Percentiles rank a stretch among this genome's conserved stretches.
phyloP scores from a whole-genome alignment of 2,888 invertebrate genomes.

The Acronicta aceris region DNA sequence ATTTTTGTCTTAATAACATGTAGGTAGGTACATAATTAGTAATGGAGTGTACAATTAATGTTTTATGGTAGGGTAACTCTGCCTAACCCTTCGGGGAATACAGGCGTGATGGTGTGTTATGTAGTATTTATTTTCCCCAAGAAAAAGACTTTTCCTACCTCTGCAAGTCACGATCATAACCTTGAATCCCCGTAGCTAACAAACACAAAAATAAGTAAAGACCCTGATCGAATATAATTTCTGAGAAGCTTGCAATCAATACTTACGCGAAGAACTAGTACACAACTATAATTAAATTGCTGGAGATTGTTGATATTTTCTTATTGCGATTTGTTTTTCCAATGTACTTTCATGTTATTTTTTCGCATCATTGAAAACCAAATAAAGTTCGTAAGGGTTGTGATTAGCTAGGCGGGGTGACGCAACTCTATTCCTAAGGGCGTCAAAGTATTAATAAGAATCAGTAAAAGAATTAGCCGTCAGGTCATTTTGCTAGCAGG shows the following conservation, averaged over 20 bases:
- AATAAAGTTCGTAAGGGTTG: conserved; percentile 10
- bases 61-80: too few relatives aligned
- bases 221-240: conserved; percentile 20
- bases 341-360: conserved; percentile 2
- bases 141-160: conserved; percentile 15
- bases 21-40: too few relatives aligned
- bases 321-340: conserved; percentile 26
- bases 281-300: conserved; percentile 41
- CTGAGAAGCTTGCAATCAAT: conserved; percentile 35
- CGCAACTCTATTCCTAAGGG: too few relatives aligned
- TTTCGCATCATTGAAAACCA: conserved; percentile 7
- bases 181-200: conserved; percentile 27
- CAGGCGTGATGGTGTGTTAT: too few relatives aligned
- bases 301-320: conserved; percentile 34
- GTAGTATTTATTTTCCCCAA: too few relatives aligned
- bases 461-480: too few relatives aligned
- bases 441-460: too few relatives aligned
- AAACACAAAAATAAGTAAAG: conserved; percentile 35
- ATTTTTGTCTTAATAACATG: too few relatives aligned
- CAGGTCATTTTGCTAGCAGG: too few relatives aligned
- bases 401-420: too few relatives aligned
- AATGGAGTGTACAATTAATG: too few relatives aligned
- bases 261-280: conserved; percentile 31
- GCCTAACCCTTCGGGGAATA: too few relatives aligned
- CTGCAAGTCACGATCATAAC: conserved; percentile 25